Base-by-base conservation (phyloP, 37 sponge, comb jelly and placozoan genomes). In the Axinella damicornis region DNA sequence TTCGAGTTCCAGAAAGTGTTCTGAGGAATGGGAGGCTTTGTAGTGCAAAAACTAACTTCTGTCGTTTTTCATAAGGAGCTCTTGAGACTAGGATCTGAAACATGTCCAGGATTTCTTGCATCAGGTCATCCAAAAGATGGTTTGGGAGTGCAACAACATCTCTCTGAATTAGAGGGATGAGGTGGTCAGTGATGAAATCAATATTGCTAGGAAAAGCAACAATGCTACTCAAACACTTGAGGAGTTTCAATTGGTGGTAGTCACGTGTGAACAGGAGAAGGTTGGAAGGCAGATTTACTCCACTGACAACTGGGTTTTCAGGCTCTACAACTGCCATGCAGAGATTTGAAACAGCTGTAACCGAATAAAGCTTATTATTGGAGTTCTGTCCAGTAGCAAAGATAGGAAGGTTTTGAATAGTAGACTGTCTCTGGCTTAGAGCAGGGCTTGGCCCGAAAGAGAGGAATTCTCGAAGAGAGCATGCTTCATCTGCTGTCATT, bases 131-230 rank as follows among this genome's bases (percentile, higher is more conserved):
- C 16, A 74, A 1, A 33, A 2, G 15, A 38, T 54, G 9, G 19
- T 34, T 33, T 57, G 24, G 30, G 28, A 77, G 36, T n/a, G n/a
- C n/a, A n/a, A n/a, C n/a, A 1, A 56, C 19, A 5, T 57, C 40
- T 59, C 22, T 55, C 27, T 84, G 52, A 41, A 87, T 73, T n/a
- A 40, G n/a, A 30, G 87, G 73, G 41, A 87, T 64, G 1, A 87
- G 19, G 52, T 34, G 27, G 19, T 67, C 46, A 37, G 21, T 22
- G 22, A 78, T 40, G n/a, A 87, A 66, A 6, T 85, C 69, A 1
- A 74, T 30, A 14, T 65, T 53, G 37, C 53, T 76, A 17, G 54
- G 73, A 46, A 46, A 46, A 46, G 46, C 46, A 46, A 46, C 46
- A 46, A 4, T 46, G 46, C 46, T 46, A 46, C 46, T 9, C 9